phyloP scores from a whole-genome alignment of 35 echinoderm and acorn worm genomes.

The Hemicentrotus pulcherrimus region DNA sequence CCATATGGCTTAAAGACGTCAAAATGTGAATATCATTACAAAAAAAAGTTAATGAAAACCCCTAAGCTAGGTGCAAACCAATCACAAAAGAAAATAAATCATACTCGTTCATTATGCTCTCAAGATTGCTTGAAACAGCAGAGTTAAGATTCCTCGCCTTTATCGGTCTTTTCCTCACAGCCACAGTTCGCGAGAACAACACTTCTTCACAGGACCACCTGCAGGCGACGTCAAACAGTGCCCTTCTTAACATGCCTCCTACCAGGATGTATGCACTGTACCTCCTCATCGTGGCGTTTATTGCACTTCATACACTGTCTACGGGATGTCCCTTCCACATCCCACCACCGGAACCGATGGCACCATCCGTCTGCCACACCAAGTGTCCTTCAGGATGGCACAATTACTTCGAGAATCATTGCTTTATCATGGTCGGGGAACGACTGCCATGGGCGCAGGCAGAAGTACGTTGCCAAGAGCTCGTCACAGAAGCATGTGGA shows the following conservation, averaged over 20 bases:
- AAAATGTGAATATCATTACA: neutral
- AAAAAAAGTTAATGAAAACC: neutral
- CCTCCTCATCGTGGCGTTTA: neutral
- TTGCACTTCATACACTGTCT: neutral
- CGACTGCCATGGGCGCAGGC: neutral
- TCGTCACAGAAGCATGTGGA: neutral
- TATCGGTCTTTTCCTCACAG: neutral
- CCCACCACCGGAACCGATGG: neutral
- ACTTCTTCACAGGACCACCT: neutral
- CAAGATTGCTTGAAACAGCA: no score
- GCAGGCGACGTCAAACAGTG: neutral
- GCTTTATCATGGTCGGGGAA: neutral
- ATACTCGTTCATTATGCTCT: no score
- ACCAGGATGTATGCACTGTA: neutral
- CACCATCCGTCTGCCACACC: conserved; percentile 4
- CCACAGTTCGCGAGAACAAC: neutral
- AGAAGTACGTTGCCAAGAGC: neutral
- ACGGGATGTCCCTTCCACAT: neutral
- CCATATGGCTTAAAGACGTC: neutral
- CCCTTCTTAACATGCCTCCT: neutral
- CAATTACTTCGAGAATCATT: neutral
- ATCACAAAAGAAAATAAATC: no score
- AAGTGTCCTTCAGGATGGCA: neutral
- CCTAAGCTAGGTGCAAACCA: no score
- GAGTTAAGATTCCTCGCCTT: no score